These are phyloP conservation scores for Drosophila planitibia DNA, from an alignment of 2,888 invertebrate species.

Conservation along the genomic window DNA sequence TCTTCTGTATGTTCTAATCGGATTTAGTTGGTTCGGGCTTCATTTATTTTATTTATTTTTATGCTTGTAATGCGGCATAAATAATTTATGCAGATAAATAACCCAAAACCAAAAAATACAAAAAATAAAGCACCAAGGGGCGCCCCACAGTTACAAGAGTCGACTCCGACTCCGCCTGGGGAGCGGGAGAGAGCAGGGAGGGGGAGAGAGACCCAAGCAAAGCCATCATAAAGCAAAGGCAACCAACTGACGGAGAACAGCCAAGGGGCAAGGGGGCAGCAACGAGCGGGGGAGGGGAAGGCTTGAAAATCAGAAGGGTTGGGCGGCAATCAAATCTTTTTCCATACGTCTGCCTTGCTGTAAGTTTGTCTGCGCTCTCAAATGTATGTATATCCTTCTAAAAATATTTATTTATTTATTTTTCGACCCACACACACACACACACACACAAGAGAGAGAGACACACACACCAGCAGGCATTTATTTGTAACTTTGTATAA, in stretches of 20 bases:
- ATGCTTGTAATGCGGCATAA: constrained; percentile 84
- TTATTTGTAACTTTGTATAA: constrained; percentile 82
- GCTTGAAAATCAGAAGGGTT: constrained; percentile 58
- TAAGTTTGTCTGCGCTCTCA: constrained; percentile 2
- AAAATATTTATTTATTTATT: constrained; percentile 82
- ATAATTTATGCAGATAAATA: constrained; percentile 83
- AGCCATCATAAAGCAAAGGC: constrained; percentile 67
- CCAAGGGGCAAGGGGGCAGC: background rate
- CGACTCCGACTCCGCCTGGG: background rate
- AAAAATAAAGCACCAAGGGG: constrained; percentile 54
- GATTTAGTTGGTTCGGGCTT: constrained; percentile 75
- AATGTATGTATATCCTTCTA: constrained; percentile 65
- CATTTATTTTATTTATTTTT: constrained; percentile 82
- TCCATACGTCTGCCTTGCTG: constrained; percentile 10
- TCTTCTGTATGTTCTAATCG: constrained; percentile 73
- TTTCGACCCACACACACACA: constrained; percentile 55
- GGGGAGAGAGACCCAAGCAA: constrained; percentile 36
- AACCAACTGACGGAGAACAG: constrained; percentile 44
- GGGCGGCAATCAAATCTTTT: constrained; percentile 62
- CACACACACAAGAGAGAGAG: constrained; percentile 21
- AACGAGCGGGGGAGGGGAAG: background rate
- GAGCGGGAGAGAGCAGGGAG: constrained; percentile 28
- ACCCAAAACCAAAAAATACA: constrained; percentile 62
- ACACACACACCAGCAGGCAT: constrained; percentile 35
- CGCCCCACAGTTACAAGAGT: constrained; percentile 38